Conservation (phyloP, 2,888 invertebrate genomes). For the Rhagophthalmus giganteus region DNA sequence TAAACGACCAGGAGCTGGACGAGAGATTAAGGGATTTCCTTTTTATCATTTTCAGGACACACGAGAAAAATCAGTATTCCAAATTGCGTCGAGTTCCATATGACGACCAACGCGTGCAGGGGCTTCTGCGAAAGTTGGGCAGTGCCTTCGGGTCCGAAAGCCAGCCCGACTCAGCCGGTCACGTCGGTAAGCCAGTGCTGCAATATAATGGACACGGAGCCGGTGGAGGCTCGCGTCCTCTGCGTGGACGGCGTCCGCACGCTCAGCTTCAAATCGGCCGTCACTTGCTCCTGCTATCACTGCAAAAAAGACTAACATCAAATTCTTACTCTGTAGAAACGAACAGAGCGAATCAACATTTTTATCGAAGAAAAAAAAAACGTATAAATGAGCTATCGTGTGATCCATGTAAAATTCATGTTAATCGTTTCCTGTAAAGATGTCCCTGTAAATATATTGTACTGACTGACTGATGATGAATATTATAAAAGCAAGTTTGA, state of each 20-base stretch:
- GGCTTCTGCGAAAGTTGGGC: conserved; percentile 89
- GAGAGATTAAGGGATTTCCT: conserved; percentile 3
- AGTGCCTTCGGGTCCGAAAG: conserved; percentile 69
- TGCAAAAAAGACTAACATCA: conserved; percentile 72
- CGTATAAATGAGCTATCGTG: conserved; percentile 11
- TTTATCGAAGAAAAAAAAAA: neutral
- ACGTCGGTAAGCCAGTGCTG: conserved; percentile 83
- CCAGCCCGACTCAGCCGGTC: conserved; percentile 56
- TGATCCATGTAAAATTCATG: conserved; percentile 26
- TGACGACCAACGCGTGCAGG: conserved; percentile 85
- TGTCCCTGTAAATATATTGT: conserved; percentile 26
- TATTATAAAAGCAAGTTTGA: conserved; percentile 20
- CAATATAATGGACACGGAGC: conserved; percentile 85
- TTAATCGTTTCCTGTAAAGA: conserved; percentile 23
- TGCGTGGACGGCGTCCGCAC: conserved; percentile 79
- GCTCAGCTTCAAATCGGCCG: conserved; percentile 80
- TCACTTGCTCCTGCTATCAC: conserved; percentile 81
- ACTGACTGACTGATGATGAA: conserved; percentile 26
- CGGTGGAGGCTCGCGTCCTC: conserved; percentile 75
- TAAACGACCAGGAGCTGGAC: too few relatives aligned
- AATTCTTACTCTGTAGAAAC: conserved; percentile 4
- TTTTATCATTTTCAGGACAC: conserved; percentile 63
- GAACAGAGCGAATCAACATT: conserved; percentile 1
- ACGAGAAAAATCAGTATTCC: conserved; percentile 80
- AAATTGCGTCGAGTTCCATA: conserved; percentile 80